phyloP scores from a whole-genome alignment of 2,888 invertebrate genomes.

The Zootermopsis nevadensis region DNA sequence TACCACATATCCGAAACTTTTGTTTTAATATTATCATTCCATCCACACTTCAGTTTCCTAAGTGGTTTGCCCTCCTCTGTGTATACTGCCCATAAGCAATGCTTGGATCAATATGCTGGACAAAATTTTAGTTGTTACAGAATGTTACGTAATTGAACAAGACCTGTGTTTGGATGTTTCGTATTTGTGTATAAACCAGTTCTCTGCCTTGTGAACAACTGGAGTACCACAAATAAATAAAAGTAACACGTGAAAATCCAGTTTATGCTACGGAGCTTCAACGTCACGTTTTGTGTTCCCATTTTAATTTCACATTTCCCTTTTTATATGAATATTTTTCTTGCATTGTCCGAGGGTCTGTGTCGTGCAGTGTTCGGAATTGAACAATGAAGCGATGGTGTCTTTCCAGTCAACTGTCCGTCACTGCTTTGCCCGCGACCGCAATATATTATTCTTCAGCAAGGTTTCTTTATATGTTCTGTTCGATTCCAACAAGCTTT shows the following conservation, averaged over 20 bases:
- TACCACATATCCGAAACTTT: too few species aligned
- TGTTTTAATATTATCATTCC: too few species aligned
- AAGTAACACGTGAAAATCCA: neutral
- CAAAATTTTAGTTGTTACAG: too few species aligned
- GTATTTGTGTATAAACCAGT: neutral
- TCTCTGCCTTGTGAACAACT: too few species aligned
- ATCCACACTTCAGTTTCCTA: too few species aligned
- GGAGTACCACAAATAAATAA: neutral
- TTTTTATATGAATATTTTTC: neutral
- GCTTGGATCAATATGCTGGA: too few species aligned
- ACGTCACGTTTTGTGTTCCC: neutral
- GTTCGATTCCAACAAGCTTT: neutral
- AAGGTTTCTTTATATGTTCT: neutral
- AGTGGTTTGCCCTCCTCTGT: too few species aligned
- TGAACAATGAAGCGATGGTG: neutral
- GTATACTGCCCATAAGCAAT: too few species aligned
- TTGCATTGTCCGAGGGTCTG: neutral
- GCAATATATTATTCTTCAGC: neutral
- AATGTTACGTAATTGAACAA: too few species aligned
- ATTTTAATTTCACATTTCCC: neutral
- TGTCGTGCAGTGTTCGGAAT: neutral
- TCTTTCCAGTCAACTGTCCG: neutral
- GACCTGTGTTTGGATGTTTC: neutral
- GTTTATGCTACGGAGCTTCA: constrained; percentile 1
- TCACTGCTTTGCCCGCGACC: neutral